These are phyloP conservation scores for Drosophila meridionalis DNA, from an alignment of 2,888 invertebrate species.

Conservation along the genomic window DNA sequence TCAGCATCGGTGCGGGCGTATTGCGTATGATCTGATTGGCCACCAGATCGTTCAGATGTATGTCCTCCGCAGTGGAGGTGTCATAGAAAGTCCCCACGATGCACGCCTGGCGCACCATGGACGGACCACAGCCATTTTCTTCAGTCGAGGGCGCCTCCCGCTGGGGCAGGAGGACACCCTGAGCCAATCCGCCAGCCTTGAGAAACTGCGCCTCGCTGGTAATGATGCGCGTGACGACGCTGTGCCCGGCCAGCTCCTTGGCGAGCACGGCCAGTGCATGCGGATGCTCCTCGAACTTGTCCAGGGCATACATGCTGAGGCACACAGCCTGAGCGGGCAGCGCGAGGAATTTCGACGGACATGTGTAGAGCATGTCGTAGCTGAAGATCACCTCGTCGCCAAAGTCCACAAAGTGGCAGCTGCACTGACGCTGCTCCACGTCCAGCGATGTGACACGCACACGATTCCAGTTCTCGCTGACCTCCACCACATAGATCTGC, in stretches of 20 bases:
- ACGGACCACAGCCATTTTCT: constrained; percentile 6
- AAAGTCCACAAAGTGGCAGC: constrained; percentile 90
- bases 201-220: constrained; percentile 79
- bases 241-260: constrained; percentile 86
- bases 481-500: constrained; percentile 84
- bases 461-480: constrained; percentile 87
- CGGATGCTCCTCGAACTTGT: constrained; percentile 87
- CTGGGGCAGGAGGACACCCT: constrained; percentile 39
- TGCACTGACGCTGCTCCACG: constrained; percentile 85
- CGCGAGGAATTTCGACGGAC: constrained; percentile 88
- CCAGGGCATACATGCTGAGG: constrained; percentile 89
- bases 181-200: constrained; percentile 50
- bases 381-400: constrained; percentile 89
- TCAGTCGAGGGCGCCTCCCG: background rate
- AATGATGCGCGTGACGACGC: constrained; percentile 87
- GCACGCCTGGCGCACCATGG: constrained; percentile 65
- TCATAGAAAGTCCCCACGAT: constrained; percentile 88
- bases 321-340: constrained; percentile 91
- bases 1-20: constrained; percentile 81
- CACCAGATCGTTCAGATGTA: constrained; percentile 88
- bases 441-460: constrained; percentile 86
- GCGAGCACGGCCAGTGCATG: constrained; percentile 83
- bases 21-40: constrained; percentile 86
- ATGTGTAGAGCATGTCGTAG: constrained; percentile 86
- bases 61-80: constrained; percentile 87